A percentile compares a stretch with the other conserved stretches of the same genome.
These are phyloP conservation scores for Cyprinella venusta DNA, from an alignment of 2,797 vertebrate genomes.

Conservation along the genomic window DNA sequence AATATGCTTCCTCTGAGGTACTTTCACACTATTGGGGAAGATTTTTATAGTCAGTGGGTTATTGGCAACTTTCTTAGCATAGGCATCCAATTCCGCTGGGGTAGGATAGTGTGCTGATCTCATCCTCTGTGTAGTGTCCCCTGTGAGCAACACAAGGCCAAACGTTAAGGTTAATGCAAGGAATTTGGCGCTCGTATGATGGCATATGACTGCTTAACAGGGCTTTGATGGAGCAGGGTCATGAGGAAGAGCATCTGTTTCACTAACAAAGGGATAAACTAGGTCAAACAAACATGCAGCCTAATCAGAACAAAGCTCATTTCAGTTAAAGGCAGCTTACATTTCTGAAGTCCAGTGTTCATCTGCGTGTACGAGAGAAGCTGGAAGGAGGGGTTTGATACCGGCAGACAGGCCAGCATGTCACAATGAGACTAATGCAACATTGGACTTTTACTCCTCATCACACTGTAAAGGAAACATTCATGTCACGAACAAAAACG, in stretches of 20 bases:
- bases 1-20: conserved; percentile 97
- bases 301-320: conserved; percentile 13
- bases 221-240: background rate
- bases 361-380: conserved; percentile 96
- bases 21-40: conserved; percentile 96
- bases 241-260: conserved; percentile 9
- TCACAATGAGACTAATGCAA: conserved; percentile 90
- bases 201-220: conserved; percentile 16
- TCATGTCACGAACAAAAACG: conserved; percentile 54
- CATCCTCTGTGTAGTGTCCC: conserved; percentile 86
- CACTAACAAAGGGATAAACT: conserved; percentile 20
- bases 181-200: background rate
- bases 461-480: conserved; percentile 78
- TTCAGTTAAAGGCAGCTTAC: conserved; percentile 77
- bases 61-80: conserved; percentile 96
- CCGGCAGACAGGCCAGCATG: conserved; percentile 97
- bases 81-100: conserved; percentile 97
- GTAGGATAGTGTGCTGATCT: conserved; percentile 93
- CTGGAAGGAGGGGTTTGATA: conserved; percentile 89
- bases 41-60: conserved; percentile 96
- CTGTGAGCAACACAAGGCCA: conserved; percentile 63
- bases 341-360: conserved; percentile 99
- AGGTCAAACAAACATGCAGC: background rate
- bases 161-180: conserved; percentile 6
- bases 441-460: conserved; percentile 83